These are phyloP conservation scores for Vombatus ursinus DNA, from an alignment of 2,113 vertebrate genomes.

Conservation along the genomic window DNA sequence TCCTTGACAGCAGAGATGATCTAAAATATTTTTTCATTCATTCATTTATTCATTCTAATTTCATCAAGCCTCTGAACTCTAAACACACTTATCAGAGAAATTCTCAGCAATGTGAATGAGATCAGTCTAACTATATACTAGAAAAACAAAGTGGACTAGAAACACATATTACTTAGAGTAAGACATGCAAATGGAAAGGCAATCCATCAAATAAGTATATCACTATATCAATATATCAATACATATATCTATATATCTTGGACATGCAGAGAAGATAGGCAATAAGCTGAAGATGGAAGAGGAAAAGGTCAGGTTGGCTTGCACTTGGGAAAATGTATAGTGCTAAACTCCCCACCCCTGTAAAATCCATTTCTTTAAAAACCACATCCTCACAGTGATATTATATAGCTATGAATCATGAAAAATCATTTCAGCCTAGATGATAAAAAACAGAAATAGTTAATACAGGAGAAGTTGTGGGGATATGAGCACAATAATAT, in stretches of 20 bases:
- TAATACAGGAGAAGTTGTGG: neutral
- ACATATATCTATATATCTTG: neutral
- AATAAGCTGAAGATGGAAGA: neutral
- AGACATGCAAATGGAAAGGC: neutral
- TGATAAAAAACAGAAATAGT: neutral
- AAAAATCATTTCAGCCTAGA: neutral
- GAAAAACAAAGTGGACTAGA: neutral
- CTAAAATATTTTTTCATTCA: neutral
- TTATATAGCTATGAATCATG: neutral
- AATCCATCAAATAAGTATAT: neutral
- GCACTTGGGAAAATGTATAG: neutral
- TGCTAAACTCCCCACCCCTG: neutral
- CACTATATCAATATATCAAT: too few species aligned
- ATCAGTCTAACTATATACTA: neutral
- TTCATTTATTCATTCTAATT: neutral
- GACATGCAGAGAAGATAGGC: neutral
- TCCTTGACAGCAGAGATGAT: neutral
- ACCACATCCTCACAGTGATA: neutral
- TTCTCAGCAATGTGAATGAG: neutral
- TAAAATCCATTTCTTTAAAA: neutral
- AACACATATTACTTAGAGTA: neutral
- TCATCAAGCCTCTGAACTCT: neutral
- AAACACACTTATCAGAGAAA: neutral
- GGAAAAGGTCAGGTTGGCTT: neutral
- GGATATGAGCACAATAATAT: neutral